phyloP scores from a whole-genome alignment of 2,888 invertebrate species.

The Onthophagus sagittarius region DNA sequence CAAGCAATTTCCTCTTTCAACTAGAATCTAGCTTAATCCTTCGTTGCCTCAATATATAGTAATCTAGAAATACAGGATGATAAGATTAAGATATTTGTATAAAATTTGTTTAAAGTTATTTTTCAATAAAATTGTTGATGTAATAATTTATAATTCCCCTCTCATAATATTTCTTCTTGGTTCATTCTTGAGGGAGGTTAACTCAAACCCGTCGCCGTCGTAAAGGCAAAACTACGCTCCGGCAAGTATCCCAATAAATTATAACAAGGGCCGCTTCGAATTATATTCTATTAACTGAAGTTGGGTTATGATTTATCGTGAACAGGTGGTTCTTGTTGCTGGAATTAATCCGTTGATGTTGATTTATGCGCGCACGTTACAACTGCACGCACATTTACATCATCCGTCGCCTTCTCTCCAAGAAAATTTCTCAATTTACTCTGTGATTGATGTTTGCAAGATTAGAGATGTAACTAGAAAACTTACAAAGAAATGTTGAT shows the following conservation, averaged over 20 bases:
- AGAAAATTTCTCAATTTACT: background rate
- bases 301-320: conserved; percentile 21
- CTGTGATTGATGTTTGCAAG: background rate
- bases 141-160: too few species aligned
- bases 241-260: conserved; percentile 3
- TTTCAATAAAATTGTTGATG: too few species aligned
- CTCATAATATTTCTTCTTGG: too few species aligned
- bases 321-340: conserved; percentile 22
- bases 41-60: too few species aligned
- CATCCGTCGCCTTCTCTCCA: background rate
- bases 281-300: conserved; percentile 21
- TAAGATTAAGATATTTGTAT: too few species aligned
- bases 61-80: too few species aligned
- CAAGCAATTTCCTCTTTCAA: too few species aligned
- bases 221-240: background rate
- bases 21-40: too few species aligned
- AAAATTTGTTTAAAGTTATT: background rate
- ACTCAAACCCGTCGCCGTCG: background rate
- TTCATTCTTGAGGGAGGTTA: too few species aligned
- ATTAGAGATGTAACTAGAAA: too few species aligned
- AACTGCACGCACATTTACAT: background rate
- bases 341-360: conserved; percentile 3
- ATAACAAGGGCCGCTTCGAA: conserved; percentile 5
- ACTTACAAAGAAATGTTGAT: too few species aligned
- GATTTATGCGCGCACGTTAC: conserved; percentile 2